Evolutionary conservation across 2,888 invertebrate genomes (phyloP), one percentile per base, ranked within the genome.

Genomic region (Trimorus sp.): DNA sequence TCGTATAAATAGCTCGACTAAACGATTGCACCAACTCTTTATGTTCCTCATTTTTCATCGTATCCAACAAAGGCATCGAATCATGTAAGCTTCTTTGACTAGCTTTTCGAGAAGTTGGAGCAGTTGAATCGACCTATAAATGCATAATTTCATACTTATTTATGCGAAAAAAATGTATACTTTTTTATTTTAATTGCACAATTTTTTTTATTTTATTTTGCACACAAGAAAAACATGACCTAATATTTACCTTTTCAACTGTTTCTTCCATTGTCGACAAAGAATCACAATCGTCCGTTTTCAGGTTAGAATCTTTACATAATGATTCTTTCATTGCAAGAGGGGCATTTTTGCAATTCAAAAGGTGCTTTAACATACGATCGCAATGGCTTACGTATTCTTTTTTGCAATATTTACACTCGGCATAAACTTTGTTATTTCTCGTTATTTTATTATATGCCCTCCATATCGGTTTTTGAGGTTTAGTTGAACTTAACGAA

Each of bases 1-100:
- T 58, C 12, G 54, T 45, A 48, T 73, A 73, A 63, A 73, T 9
- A 38, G 73, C 73, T 48, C 63, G 63, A 62, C 63, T 58, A 48
- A 65, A 63, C 1, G 48, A 38, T 15, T 68, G 56, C 7, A 37
- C 9, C 14, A 68, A 15, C 7, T 68, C 56, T 68, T 56, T 36
- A 37, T 37, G 45, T 14, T 42, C 12, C 14, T 66, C 45, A 26
- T 54, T 42, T 7, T 54, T 66, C 66, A 66, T 54, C 4, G 66
- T n/a, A 42, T 66, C 66, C 11, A 66, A 36, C n/a, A 15, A 66
- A 1, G 66, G 42, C 54, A 56, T 54, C 37, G 58, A 54, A 51
- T 7, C 1, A 16, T 36, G 37, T 36, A 65, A 11, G 37, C 7
- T 49, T 15, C 7, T 48, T 42, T 62, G 48, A 8, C 4, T 48